These are phyloP conservation scores for Anastrepha ludens DNA, from an alignment of 1,140 invertebrate species.

Conservation along the genomic window DNA sequence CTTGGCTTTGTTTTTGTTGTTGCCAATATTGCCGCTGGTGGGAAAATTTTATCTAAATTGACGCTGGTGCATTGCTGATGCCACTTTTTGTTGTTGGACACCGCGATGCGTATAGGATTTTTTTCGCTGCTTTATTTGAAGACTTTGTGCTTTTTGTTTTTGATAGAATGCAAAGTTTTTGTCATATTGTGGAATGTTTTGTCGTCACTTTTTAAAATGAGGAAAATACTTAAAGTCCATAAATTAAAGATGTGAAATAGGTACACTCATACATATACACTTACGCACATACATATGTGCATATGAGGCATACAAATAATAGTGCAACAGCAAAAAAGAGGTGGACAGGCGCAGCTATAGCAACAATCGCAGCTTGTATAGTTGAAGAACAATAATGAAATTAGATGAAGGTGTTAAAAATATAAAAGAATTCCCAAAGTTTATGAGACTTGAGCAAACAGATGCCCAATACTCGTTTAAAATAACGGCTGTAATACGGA, in stretches of 20 bases:
- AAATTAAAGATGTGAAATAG: constrained; percentile 65
- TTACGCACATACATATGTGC: background rate
- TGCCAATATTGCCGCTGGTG: constrained; percentile 65
- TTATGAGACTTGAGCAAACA: constrained; percentile 28
- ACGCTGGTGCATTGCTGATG: constrained; percentile 62
- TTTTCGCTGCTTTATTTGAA: constrained; percentile 57
- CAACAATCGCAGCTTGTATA: constrained; percentile 58
- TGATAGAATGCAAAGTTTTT: constrained; percentile 61
- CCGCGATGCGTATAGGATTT: constrained; percentile 28
- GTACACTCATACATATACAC: background rate
- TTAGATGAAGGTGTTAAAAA: constrained; percentile 74
- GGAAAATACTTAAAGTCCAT: constrained; percentile 71
- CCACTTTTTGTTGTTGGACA: constrained; percentile 7
- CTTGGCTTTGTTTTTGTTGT: constrained; percentile 12
- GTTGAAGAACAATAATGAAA: constrained; percentile 62
- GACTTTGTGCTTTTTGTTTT: constrained; percentile 55
- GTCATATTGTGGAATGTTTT: constrained; percentile 74
- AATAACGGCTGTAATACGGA: constrained; percentile 23
- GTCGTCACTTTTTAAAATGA: constrained; percentile 69
- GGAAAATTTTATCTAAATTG: constrained; percentile 74
- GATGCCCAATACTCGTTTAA: constrained; percentile 5
- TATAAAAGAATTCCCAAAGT: constrained; percentile 57
- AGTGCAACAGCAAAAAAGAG: constrained; percentile 57
- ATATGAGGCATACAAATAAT: background rate
- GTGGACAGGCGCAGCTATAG: constrained; percentile 52